A percentile compares a stretch with the other conserved stretches of the same genome.
Evolutionary conservation across 1,140 invertebrate species (phyloP).

Genomic region (Neuroterus valhalla): DNA sequence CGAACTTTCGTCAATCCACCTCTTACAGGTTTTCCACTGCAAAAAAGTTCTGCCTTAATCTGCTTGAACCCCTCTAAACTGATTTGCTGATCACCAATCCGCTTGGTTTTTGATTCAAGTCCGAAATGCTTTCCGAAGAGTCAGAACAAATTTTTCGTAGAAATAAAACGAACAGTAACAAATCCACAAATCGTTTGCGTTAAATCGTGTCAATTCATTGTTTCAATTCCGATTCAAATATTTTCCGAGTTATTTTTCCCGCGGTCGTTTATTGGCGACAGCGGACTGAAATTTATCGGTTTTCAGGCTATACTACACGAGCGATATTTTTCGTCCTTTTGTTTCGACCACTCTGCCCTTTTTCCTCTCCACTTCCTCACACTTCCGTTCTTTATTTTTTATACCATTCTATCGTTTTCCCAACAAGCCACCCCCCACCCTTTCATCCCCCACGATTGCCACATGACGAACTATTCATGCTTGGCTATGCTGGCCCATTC

Average conservation of each 20-base stretch:
- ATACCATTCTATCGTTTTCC: conserved; percentile 16
- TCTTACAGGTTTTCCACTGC: too few relatives aligned
- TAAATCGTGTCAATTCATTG: conserved; percentile 17
- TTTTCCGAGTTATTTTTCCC: conserved; percentile 13
- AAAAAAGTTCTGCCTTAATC: too few relatives aligned
- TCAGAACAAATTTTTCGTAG: background rate
- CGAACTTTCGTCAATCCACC: too few relatives aligned
- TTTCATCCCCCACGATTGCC: background rate
- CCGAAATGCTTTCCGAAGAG: background rate
- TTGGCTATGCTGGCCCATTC: background rate
- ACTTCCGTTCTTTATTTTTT: conserved; percentile 26
- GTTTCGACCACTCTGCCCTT: background rate
- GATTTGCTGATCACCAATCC: background rate
- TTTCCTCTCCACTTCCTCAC: background rate
- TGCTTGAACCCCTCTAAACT: too few relatives aligned
- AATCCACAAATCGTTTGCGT: background rate
- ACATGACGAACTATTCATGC: conserved; percentile 18
- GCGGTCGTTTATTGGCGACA: conserved; percentile 22
- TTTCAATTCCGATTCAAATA: conserved; percentile 26
- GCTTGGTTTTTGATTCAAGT: background rate
- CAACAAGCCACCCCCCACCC: background rate
- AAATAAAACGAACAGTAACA: conserved; percentile 1
- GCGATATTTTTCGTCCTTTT: conserved; percentile 18
- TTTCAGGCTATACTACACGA: background rate
- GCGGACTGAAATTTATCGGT: conserved; percentile 25